Evolutionary conservation across 2,888 invertebrate species (phyloP).

Genomic region (Parnassius smintheus): DNA sequence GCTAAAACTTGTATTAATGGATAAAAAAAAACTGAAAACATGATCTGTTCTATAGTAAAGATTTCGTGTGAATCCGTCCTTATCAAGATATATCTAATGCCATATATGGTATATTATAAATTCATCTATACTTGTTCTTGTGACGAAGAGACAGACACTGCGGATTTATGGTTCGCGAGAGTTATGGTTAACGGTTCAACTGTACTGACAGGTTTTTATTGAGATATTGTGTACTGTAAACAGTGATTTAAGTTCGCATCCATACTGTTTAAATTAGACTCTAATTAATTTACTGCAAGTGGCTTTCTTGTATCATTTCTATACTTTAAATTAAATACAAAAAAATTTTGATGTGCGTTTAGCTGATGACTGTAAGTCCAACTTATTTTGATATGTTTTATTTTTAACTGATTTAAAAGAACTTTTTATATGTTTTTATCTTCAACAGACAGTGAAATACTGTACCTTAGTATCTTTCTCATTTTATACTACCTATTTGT

Average conservation of each 20-base stretch:
- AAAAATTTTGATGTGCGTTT: background rate
- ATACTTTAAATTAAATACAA: background rate
- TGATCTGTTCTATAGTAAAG: background rate
- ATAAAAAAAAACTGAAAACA: too few species aligned
- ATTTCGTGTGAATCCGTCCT: slow-evolving; percentile 31
- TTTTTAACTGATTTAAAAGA: too few species aligned
- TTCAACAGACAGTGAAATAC: too few species aligned
- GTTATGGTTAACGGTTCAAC: slow-evolving; percentile 52
- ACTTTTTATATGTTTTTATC: too few species aligned
- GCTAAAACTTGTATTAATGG: too few species aligned
- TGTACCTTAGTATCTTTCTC: too few species aligned
- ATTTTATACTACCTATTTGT: too few species aligned
- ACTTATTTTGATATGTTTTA: too few species aligned
- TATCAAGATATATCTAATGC: slow-evolving; percentile 42
- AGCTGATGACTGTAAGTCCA: background rate
- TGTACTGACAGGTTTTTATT: slow-evolving; percentile 53
- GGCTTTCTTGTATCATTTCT: slow-evolving; percentile 24
- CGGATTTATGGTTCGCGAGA: slow-evolving; percentile 49
- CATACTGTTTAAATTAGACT: slow-evolving; percentile 27
- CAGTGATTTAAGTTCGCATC: slow-evolving; percentile 24
- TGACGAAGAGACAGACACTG: slow-evolving; percentile 49
- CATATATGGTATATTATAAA: slow-evolving; percentile 57
- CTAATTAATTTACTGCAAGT: slow-evolving; percentile 25
- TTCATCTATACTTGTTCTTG: slow-evolving; percentile 56
- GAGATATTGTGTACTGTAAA: slow-evolving; percentile 42